Percentiles rank a stretch among this genome's conserved stretches.
Evolutionary conservation across 2,113 vertebrate genomes (phyloP).

Genomic region (Phalacrocorax pelagicus): DNA sequence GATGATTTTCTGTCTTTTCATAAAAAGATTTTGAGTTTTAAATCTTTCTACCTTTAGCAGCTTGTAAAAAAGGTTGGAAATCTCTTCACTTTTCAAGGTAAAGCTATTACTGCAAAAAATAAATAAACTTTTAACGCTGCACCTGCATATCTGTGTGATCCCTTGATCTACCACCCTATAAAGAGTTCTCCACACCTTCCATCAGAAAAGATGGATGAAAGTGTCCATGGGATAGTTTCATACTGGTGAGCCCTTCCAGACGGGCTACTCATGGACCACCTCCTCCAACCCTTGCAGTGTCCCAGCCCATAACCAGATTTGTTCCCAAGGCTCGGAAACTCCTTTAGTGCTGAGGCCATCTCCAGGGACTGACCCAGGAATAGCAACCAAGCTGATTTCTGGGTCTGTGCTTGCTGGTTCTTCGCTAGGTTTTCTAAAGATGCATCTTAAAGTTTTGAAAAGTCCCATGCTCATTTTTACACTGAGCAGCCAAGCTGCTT

Average conservation of each 20-base stretch:
- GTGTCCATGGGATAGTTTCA: background rate
- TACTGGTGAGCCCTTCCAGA: background rate
- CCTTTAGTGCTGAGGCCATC: background rate
- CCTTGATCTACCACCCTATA: background rate
- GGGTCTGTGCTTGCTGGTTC: background rate
- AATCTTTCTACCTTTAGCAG: background rate
- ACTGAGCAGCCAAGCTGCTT: background rate
- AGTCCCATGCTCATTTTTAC: rapidly evolving
- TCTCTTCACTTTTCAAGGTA: background rate
- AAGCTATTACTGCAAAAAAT: background rate
- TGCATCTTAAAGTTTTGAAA: background rate
- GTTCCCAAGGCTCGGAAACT: background rate
- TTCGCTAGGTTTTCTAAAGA: background rate
- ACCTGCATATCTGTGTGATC: rapidly evolving
- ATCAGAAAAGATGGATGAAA: background rate
- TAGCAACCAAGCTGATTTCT: background rate
- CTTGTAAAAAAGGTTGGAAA: background rate
- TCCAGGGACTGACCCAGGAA: background rate
- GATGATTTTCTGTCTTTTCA: background rate
- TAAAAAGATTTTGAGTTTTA: background rate
- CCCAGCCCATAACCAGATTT: background rate
- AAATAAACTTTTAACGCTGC: background rate
- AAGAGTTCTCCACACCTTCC: background rate
- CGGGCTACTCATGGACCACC: background rate
- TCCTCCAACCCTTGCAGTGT: background rate